A percentile compares a stretch with the other conserved stretches of the same genome.
Evolutionary conservation across 1,140 invertebrate species (phyloP).

Genomic region (Polypedilum pembai): DNA sequence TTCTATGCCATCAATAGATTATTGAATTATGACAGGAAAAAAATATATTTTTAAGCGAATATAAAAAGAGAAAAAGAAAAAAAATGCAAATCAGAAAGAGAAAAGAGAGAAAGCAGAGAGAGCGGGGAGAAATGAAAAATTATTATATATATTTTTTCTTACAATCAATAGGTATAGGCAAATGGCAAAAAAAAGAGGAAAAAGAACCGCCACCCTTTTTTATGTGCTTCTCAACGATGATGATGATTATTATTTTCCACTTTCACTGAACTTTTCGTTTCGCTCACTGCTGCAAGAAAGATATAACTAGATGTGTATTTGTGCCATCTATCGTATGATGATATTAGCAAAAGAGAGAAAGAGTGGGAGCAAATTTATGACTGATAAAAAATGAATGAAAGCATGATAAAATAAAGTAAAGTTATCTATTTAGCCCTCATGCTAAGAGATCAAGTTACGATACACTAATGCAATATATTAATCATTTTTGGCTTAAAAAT

Average conservation of each 20-base stretch:
- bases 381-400: too few species aligned
- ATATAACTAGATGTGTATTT: too few species aligned
- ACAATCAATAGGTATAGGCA: slow-evolving; percentile 16
- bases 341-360: too few species aligned
- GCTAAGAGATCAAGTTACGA: too few species aligned
- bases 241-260: slow-evolving; percentile 12
- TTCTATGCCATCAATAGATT: slow-evolving; percentile 6
- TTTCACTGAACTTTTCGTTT: background rate
- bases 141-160: background rate
- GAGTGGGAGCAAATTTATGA: too few species aligned
- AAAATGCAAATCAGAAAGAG: slow-evolving; percentile 28
- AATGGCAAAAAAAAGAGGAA: too few species aligned
- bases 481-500: too few species aligned
- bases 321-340: too few species aligned
- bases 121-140: slow-evolving; percentile 27
- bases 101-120: too few species aligned
- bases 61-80: background rate
- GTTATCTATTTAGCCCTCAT: too few species aligned
- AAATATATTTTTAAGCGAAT: slow-evolving; percentile 8
- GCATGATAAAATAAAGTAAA: too few species aligned
- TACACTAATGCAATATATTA: too few species aligned
- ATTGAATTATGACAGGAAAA: slow-evolving; percentile 27
- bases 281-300: background rate
- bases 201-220: background rate
- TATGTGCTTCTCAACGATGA: background rate